These are phyloP conservation scores for Tapirus terrestris DNA, from an alignment of 2,113 vertebrate genomes.

Conservation along the genomic window DNA sequence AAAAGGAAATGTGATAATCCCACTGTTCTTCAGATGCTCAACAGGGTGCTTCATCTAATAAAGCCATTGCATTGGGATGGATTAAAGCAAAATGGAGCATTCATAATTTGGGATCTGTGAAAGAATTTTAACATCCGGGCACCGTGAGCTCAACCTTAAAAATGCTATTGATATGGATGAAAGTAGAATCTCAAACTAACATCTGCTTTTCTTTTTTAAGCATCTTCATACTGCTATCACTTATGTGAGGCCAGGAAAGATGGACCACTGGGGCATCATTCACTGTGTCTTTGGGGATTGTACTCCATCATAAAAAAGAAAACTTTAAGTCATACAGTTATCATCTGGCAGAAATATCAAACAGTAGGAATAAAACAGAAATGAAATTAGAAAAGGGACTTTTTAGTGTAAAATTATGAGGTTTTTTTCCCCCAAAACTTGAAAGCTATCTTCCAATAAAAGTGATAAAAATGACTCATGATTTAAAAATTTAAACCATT, in stretches of 20 bases:
- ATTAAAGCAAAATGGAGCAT: constrained; percentile 87
- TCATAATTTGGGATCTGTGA: constrained; percentile 85
- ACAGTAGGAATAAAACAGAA: constrained; percentile 14
- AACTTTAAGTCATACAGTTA: not conserved
- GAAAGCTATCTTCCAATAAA: not conserved
- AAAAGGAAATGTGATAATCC: constrained; percentile 88
- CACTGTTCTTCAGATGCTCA: constrained; percentile 84
- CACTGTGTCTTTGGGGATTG: not conserved
- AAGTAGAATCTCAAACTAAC: constrained; percentile 77
- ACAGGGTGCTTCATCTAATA: constrained; percentile 88
- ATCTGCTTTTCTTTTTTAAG: constrained; percentile 81
- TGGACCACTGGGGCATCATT: not conserved
- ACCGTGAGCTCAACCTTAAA: constrained; percentile 78
- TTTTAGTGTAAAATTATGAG: not conserved
- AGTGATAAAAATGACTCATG: not conserved
- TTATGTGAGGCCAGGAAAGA: not conserved
- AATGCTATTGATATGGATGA: constrained; percentile 79
- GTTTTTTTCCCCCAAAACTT: rapidly evolving
- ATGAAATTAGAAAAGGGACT: not conserved
- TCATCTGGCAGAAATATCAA: constrained; percentile 34
- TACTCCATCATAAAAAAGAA: not conserved
- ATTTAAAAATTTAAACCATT: constrained; percentile 19
- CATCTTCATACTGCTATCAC: not conserved
- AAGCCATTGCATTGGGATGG: constrained; percentile 84
- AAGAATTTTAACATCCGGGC: constrained; percentile 84